Evolutionary conservation across 2,797 vertebrate species (phyloP).

Genomic region (Selene dorsalis): DNA sequence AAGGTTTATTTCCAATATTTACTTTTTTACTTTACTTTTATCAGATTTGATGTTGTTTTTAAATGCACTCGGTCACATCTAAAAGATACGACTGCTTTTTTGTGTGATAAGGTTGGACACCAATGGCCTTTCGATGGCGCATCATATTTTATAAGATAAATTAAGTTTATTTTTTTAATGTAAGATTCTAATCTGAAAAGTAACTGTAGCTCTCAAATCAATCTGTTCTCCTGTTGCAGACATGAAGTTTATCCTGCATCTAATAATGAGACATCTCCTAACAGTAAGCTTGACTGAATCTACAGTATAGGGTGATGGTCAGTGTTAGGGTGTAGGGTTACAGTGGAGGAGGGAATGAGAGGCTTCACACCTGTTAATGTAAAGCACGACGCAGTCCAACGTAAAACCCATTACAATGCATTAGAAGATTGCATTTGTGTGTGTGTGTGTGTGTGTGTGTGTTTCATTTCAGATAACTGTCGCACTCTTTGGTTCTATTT

Average conservation of each 20-base stretch:
- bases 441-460: too few species aligned
- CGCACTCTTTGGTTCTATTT: slow-evolving; percentile 47
- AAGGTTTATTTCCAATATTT: background rate
- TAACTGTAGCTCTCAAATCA: background rate
- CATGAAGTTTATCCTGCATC: slow-evolving; percentile 35
- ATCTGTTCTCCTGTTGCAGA: slow-evolving; percentile 16
- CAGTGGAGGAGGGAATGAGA: slow-evolving; percentile 26
- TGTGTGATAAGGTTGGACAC: background rate
- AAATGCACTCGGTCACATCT: background rate
- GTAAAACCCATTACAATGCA: slow-evolving; percentile 12
- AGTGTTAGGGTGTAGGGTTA: slow-evolving; percentile 46
- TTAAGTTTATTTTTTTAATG: background rate
- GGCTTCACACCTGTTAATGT: slow-evolving; percentile 50
- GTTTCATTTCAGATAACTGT: slow-evolving; percentile 12
- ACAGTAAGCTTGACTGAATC: slow-evolving; percentile 69
- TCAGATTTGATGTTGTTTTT: background rate
- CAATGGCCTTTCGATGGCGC: background rate
- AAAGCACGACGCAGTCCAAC: slow-evolving; percentile 23
- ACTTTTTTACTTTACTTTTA: background rate
- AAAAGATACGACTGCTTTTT: background rate
- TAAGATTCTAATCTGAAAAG: background rate
- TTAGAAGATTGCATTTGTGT: background rate
- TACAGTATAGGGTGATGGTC: slow-evolving; percentile 47
- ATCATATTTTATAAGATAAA: background rate
- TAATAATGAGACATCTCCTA: slow-evolving; percentile 47